Evolutionary conservation across 2,888 invertebrate species (phyloP), one percentile per base, ranked within the genome.

Genomic region (Yponomeuta sedellus): DNA sequence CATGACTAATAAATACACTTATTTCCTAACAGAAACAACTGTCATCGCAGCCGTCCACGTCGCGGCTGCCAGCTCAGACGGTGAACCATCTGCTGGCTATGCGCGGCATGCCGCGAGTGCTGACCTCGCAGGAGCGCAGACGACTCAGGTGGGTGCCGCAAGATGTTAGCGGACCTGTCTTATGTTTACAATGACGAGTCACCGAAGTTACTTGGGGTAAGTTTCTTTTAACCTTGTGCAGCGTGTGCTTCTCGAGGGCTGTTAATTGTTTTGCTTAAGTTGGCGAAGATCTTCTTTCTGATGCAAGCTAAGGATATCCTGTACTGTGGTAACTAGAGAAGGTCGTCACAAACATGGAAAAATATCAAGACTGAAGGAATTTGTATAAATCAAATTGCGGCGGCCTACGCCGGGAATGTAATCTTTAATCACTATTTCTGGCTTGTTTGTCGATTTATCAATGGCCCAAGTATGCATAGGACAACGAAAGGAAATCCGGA

Each of bases 31-130:
- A 90, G 90, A 89, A 86, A 78, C 90, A 90, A 73, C 69, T 88
- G 61, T 76, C 69, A 39, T 76, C 74, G 11, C 73, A 77, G 57
- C 75, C 77, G 20, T 69, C 81, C 1, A 73, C 78, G 19, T 74
- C 80, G 57, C 82, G 80, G 28, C 77, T 92, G 59, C 85, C 89
- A 40, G 76, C 81, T 8, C 81, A 81, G 67, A 84, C 88, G 3
- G 78, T 90, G 16, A 90, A 90, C 70, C 84, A 86, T 69, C 71
- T 91, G 68, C 76, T 92, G 39, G 86, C 86, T 1, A 77, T 80
- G 75, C 78, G 86, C 16, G 89, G 91, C 4, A 85, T 89, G 83
- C 77, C 85, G 2, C 73, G 82, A 12, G 67, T 91, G 19, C 75
- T 92, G 44, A 78, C 83, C 22, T 74, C 86, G 57, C 81, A 82